phyloP scores from a whole-genome alignment of 2,797 vertebrate genomes.

The Phoebastria nigripes region DNA sequence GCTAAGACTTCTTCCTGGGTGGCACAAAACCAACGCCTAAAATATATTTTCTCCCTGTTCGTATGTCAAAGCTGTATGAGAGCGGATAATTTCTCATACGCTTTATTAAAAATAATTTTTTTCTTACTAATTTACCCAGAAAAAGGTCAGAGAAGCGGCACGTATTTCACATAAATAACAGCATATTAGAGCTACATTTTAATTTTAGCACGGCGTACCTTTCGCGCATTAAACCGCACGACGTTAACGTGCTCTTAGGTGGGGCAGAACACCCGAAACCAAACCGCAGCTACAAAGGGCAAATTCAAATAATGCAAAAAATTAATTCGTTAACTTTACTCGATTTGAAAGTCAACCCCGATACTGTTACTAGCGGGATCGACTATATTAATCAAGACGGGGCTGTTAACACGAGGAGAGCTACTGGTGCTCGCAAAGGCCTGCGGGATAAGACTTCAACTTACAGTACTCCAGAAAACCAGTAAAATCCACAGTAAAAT shows the following conservation, averaged over 20 bases:
- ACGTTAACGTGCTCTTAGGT: accelerated
- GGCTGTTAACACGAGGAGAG: neutral
- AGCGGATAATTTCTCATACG: accelerated
- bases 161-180: accelerated
- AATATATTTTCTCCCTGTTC: accelerated
- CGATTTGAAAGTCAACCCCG: neutral
- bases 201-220: neutral
- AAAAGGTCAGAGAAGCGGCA: neutral
- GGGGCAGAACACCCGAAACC: neutral
- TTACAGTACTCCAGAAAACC: constrained; percentile 31
- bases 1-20: neutral
- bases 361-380: neutral
- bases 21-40: neutral
- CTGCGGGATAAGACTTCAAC: neutral
- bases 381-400: neutral
- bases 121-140: accelerated
- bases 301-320: neutral
- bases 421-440: neutral
- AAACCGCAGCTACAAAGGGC: neutral
- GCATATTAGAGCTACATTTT: accelerated
- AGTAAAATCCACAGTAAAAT: constrained; percentile 25
- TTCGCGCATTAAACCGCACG: neutral
- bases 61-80: accelerated
- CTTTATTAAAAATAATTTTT: accelerated
- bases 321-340: neutral